Evolutionary conservation across 2,113 vertebrate species (phyloP).

Genomic region (Ondatra zibethicus): DNA sequence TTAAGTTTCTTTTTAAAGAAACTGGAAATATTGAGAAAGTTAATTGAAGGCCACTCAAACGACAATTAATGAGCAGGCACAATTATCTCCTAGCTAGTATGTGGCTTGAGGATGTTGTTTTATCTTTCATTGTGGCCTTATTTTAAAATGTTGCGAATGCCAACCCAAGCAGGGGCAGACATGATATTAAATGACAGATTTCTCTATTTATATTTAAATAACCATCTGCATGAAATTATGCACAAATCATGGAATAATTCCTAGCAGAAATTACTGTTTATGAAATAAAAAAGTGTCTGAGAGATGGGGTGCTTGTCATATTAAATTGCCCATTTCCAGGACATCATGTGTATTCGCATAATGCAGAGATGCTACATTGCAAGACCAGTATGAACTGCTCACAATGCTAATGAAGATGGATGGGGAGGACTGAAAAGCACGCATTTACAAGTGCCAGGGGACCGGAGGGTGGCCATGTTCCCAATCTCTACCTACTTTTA

Average conservation of each 20-base stretch:
- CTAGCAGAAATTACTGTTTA: constrained; percentile 88
- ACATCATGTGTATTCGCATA: constrained; percentile 80
- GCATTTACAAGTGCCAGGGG: constrained; percentile 79
- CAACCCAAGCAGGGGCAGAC: constrained; percentile 85
- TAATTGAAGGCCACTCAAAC: constrained; percentile 89
- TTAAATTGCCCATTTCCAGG: constrained; percentile 89
- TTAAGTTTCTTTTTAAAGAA: constrained; percentile 88
- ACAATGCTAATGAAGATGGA: constrained; percentile 87
- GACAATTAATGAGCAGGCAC: constrained; percentile 86
- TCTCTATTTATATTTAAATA: constrained; percentile 92
- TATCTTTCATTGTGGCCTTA: constrained; percentile 88
- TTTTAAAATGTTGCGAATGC: constrained; percentile 86
- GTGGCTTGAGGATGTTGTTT: constrained; percentile 87
- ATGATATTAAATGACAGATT: constrained; percentile 86
- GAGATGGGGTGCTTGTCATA: constrained; percentile 87
- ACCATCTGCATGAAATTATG: constrained; percentile 88
- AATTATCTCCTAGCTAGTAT: constrained; percentile 87
- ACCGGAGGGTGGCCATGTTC: constrained; percentile 59
- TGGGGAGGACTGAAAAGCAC: constrained; percentile 82
- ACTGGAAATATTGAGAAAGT: constrained; percentile 88
- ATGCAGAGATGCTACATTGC: constrained; percentile 72
- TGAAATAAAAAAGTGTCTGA: constrained; percentile 85
- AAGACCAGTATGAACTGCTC: constrained; percentile 82
- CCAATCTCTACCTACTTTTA: constrained; percentile 70
- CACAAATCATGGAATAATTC: constrained; percentile 88